Percentiles rank a stretch among this genome's conserved stretches.
These are phyloP conservation scores for Dione juno DNA, from an alignment of 2,888 invertebrate species.

Conservation along the genomic window DNA sequence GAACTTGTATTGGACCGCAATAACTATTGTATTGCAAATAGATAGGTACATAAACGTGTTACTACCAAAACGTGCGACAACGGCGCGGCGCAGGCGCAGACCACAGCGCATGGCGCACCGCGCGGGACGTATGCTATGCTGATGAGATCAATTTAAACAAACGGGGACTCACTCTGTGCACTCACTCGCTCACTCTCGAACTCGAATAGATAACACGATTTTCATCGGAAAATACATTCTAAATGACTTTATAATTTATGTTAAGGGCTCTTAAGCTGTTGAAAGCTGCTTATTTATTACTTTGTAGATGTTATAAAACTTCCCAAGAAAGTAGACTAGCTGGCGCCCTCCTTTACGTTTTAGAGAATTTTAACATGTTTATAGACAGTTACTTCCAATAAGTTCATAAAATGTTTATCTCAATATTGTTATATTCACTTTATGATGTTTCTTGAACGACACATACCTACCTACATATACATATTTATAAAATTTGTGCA, in stretches of 20 bases:
- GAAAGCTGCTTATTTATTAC: slow-evolving; percentile 18
- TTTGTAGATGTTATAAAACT: slow-evolving; percentile 8
- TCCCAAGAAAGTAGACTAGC: slow-evolving; percentile 10
- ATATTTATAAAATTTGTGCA: not conserved
- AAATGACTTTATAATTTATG: slow-evolving; percentile 24
- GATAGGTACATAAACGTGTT: too few species aligned
- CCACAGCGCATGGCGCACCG: not conserved
- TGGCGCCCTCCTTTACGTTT: slow-evolving; percentile 3
- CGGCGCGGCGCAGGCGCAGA: not conserved
- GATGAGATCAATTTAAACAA: slow-evolving; percentile 10
- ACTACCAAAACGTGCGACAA: too few species aligned
- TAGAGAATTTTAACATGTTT: not conserved
- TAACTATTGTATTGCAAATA: too few species aligned
- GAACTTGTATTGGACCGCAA: too few species aligned
- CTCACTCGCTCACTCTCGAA: not conserved
- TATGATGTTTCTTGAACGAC: not conserved
- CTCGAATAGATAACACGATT: slow-evolving; percentile 11
- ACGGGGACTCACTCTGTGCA: not conserved
- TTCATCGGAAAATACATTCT: slow-evolving; percentile 12
- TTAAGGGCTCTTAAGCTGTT: slow-evolving; percentile 20
- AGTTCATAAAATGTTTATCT: too few species aligned
- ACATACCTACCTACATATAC: not conserved
- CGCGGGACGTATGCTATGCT: slow-evolving; percentile 4
- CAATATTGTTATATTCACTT: not conserved
- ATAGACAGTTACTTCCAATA: not conserved